Base-by-base conservation (phyloP, 2,797 vertebrate genomes). In the Anas flavirostris region DNA sequence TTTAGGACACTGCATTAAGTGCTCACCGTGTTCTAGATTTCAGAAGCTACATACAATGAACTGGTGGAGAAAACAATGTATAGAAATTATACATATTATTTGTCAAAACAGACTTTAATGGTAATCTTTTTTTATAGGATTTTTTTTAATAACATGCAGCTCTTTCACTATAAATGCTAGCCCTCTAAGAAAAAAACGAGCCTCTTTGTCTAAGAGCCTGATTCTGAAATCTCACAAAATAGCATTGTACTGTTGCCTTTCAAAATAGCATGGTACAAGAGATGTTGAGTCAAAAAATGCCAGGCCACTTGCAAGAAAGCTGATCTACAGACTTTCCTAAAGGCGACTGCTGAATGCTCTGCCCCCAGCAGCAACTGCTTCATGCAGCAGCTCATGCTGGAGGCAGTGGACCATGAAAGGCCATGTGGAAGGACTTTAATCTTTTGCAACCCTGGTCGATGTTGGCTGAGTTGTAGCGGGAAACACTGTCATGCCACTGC, bases 321-420 rank as follows among this genome's bases (percentile, higher is more conserved):
- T 53, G 19, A 33, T 1, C 0, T 50, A 35, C 28, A 66, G 48
- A 39, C 22, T 62, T 70, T 9, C 12, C 35, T 59, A 16, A 48
- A 53, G 19, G n/a, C 16, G 28, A 21, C 31, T 33, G 44, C 43
- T 33, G 12, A 4, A 26, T 2, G 1, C 0, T 0, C 59, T 28
- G 15, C 1, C 4, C 10, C n/a, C 68, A 62, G 41, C 0, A 0
- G 29, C 60, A 66, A 35, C 16, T 0, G 6, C 23, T 56, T 31
- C 43, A 29, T 0, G 5, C 35, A 58, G 60, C 16, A 76, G 33
- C 59, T 69, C 19, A 17, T 41, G 14, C 2, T 37, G n/a, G 17
- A 69, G 33, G 16, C 17, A 55, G 9, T 0, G 1, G 39, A 22
- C 35, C 3, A 12, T 21, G 18, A 66, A 64, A 29, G 10, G 74